Evolutionary conservation across 92 coral and sea anemone species (phyloP).

Genomic region (Zoanthus gigantus): DNA sequence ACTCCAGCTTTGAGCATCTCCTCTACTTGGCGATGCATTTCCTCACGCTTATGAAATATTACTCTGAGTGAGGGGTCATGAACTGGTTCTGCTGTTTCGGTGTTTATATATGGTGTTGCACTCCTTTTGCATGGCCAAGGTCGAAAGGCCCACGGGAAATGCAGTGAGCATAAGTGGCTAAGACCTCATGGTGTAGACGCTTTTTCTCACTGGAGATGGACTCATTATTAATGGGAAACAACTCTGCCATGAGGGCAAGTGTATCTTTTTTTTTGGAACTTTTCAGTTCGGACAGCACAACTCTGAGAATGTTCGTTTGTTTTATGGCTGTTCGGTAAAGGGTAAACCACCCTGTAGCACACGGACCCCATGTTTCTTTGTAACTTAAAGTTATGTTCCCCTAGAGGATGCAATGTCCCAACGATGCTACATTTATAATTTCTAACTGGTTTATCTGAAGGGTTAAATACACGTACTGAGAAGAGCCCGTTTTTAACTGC

Average conservation of each 20-base stretch:
- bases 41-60: conserved; percentile 55
- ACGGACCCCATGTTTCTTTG: too few relatives aligned
- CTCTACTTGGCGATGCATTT: conserved; percentile 44
- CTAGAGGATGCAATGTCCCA: conserved; percentile 2
- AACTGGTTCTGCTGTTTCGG: conserved; percentile 42
- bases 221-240: conserved; percentile 48
- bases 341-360: too few relatives aligned
- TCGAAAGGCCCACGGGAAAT: conserved; percentile 46
- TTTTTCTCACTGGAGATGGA: conserved; percentile 29
- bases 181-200: conserved; percentile 7
- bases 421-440: not conserved
- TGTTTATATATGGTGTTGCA: conserved; percentile 41
- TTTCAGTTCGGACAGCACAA: too few relatives aligned
- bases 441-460: not conserved
- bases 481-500: too few relatives aligned
- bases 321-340: not conserved
- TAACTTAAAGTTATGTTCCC: not conserved
- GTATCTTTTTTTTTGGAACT: too few relatives aligned
- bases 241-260: conserved; percentile 3
- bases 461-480: too few relatives aligned
- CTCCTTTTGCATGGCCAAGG: conserved; percentile 8
- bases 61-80: conserved; percentile 50
- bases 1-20: conserved; percentile 52
- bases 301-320: not conserved
- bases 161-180: conserved; percentile 18